Evolutionary conservation across 2,113 vertebrate genomes (phyloP).

Genomic region (Silurus glanis): DNA sequence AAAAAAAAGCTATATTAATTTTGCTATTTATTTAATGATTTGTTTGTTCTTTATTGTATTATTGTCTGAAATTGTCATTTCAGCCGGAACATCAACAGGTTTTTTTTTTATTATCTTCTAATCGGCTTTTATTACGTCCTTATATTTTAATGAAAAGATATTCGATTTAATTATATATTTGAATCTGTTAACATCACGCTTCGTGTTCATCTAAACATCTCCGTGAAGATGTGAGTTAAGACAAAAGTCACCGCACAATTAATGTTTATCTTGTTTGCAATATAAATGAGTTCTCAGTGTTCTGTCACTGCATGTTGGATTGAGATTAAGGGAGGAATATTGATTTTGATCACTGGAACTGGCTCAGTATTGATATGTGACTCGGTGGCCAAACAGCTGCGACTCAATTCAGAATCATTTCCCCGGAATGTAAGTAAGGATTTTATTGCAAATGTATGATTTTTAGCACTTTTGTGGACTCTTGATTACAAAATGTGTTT

Average conservation of each 20-base stretch:
- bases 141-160: neutral
- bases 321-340: neutral
- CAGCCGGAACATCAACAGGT: neutral
- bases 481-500: neutral
- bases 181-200: no score
- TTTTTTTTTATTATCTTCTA: neutral
- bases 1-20: neutral
- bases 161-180: no score
- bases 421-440: neutral
- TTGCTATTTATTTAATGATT: no score
- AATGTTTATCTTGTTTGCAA: neutral
- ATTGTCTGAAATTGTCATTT: neutral
- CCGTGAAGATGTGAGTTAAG: neutral
- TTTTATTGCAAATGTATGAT: neutral
- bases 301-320: neutral
- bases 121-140: neutral
- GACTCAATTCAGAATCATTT: neutral
- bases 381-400: neutral
- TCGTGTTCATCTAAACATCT: neutral
- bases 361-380: slow-evolving; percentile 42
- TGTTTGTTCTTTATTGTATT: neutral
- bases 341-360: slow-evolving; percentile 5
- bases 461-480: neutral
- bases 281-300: neutral
- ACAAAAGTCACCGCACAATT: neutral